Evolutionary conservation across 2,888 invertebrate species (phyloP), one percentile per base, ranked within the genome.

Genomic region (Archaeoteleia sp.): DNA sequence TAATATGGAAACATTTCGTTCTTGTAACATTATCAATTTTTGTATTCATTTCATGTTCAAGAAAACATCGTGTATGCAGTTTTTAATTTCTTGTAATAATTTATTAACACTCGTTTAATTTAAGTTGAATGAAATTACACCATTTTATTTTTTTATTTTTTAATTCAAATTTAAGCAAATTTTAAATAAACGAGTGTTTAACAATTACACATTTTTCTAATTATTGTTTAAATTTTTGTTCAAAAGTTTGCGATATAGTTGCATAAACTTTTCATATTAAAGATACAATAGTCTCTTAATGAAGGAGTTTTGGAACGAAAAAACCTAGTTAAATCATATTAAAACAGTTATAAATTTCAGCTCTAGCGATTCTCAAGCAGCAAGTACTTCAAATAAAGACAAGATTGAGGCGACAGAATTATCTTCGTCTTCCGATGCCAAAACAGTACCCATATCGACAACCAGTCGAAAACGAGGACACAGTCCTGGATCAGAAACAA

Each of bases 401-500:
- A 29, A 25, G 0, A 23, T 17, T 0, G 48, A 40, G 4, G 58
- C 46, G 9, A 29, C 20, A 1, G 20, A 43, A 4, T 15, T 29
- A 6, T 15, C 6, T 5, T 20, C 25, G 3, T 2, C 39, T 8
- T 9, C 49, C 25, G 20, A 48, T 10, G 37, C 40, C 13, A 66
- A 66, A 23, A 27, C 17, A 13, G 32, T 73, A n/a, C 37, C 62
- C 5, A 57, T 45, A 35, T 62, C 72, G 29, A 43, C 67, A 6
- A 67, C 73, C 12, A 77, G 68, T 27, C 74, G 81, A 42, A 83
- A 83, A 72, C 82, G 82, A 14, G 80, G 82, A 53, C 81, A 72
- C 54, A 80, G 77, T 35, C 79, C 80, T 5, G 78, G 75, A 20
- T 46, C 57, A 23, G 75, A 81, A 66, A 70, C 65, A 48, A 76